phyloP scores from a whole-genome alignment of 2,113 vertebrate genomes.

The Macrotus californicus region DNA sequence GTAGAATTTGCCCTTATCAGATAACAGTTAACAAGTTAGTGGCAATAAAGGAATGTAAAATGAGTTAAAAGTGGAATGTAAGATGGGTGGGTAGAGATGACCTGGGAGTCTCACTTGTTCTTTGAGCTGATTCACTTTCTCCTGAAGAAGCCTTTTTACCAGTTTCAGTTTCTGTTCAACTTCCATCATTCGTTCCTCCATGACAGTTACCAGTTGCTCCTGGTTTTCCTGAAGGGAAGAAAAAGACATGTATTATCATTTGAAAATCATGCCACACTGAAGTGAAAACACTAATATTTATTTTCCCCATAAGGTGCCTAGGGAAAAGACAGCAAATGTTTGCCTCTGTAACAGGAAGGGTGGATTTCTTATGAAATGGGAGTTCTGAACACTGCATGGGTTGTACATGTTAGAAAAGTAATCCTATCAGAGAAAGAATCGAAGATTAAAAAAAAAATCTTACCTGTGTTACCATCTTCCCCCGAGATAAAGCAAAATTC shows the following conservation, averaged over 20 bases:
- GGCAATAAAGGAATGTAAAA: constrained; percentile 1
- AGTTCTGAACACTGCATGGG: background rate
- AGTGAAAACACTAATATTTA: background rate
- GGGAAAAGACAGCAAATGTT: background rate
- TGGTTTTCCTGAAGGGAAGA: constrained; percentile 80
- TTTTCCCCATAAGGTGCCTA: background rate
- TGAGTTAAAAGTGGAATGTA: background rate
- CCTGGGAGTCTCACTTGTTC: constrained; percentile 86
- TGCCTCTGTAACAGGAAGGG: background rate
- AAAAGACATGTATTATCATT: constrained; percentile 46
- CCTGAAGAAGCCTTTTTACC: constrained; percentile 92
- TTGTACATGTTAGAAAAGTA: background rate
- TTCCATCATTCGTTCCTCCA: constrained; percentile 93
- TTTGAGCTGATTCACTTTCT: constrained; percentile 94
- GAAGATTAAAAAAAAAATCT: constrained; percentile 44
- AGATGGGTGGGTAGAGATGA: background rate
- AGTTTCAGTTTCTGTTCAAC: constrained; percentile 91
- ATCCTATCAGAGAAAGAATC: constrained; percentile 24
- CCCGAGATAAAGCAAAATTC: constrained; percentile 49
- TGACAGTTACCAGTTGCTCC: constrained; percentile 83
- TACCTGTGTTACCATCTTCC: constrained; percentile 52
- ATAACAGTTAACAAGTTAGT: constrained; percentile 24
- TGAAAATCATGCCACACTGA: constrained; percentile 24
- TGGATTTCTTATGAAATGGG: constrained; percentile 40
- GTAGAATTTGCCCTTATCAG: constrained; percentile 37